Percentiles rank a stretch among this genome's conserved stretches.
Evolutionary conservation across 1,140 invertebrate genomes (phyloP).

Genomic region (Helicorthomorpha holstii): DNA sequence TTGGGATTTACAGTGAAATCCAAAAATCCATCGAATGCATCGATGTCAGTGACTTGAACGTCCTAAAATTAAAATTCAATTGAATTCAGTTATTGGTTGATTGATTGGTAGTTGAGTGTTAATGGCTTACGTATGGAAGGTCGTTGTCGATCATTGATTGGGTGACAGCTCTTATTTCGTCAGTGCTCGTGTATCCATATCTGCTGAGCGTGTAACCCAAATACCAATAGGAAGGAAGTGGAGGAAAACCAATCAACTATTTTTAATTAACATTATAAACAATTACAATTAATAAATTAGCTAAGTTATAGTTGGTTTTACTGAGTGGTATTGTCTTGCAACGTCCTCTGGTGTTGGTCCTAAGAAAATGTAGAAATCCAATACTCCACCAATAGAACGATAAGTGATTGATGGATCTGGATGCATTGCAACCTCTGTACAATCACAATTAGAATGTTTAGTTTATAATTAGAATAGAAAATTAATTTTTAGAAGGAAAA

Average conservation of each 20-base stretch:
- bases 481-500: not conserved
- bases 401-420: constrained; percentile 21
- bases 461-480: not conserved
- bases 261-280: not conserved
- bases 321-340: constrained; percentile 28
- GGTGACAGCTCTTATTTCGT: not conserved
- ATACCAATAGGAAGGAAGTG: constrained; percentile 30
- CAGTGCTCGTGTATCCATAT: not conserved
- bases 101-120: not conserved
- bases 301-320: constrained; percentile 11
- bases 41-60: not conserved
- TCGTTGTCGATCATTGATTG: not conserved
- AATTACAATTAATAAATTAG: not conserved
- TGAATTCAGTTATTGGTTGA: not conserved
- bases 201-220: constrained; percentile 31
- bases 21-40: not conserved
- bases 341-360: constrained; percentile 28
- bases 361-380: constrained; percentile 26
- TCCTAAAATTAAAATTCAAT: not conserved
- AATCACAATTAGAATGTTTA: no score
- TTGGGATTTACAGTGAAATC: not conserved
- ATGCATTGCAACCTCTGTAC: constrained; percentile 12
- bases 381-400: constrained; percentile 23
- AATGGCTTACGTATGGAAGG: not conserved
- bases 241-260: constrained; percentile 21